Percentiles rank a stretch among this genome's conserved stretches.
These are phyloP conservation scores for Drosophila infuscata DNA, from an alignment of 2,888 invertebrate species.

Conservation along the genomic window DNA sequence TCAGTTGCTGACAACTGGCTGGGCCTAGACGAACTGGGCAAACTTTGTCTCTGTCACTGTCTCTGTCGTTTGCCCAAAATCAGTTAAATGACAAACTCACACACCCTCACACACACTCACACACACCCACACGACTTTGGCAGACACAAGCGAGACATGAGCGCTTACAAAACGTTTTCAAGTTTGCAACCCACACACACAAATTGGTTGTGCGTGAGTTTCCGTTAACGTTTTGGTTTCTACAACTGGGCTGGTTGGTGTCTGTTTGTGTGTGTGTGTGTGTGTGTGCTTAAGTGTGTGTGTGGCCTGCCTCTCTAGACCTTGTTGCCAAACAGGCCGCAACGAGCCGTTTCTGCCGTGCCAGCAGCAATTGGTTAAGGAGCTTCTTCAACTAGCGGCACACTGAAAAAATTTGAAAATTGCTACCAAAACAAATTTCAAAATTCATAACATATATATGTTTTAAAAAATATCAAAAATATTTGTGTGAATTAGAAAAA, in stretches of 20 bases:
- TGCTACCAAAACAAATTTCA: too few relatives aligned
- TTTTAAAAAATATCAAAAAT: neutral
- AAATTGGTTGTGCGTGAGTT: constrained; percentile 56
- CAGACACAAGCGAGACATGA: constrained; percentile 49
- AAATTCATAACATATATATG: too few relatives aligned
- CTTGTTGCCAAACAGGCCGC: constrained; percentile 41
- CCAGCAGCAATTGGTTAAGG: constrained; percentile 52
- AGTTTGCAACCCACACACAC: constrained; percentile 38
- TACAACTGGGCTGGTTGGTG: neutral
- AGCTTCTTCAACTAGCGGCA: constrained; percentile 19
- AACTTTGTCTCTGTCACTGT: constrained; percentile 30
- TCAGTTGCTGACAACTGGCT: constrained; percentile 40
- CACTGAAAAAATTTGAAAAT: neutral
- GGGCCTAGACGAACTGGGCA: constrained; percentile 28
- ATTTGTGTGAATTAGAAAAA: neutral
- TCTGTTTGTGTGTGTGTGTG: neutral
- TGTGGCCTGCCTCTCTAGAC: neutral
- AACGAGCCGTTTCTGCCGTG: constrained; percentile 44
- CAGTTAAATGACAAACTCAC: constrained; percentile 50
- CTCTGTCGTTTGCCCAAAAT: constrained; percentile 43
- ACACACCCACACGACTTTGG: constrained; percentile 1
- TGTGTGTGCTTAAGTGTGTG: too few relatives aligned
- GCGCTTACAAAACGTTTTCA: constrained; percentile 54
- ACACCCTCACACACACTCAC: constrained; percentile 3
- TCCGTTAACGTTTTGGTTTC: constrained; percentile 39